Base-by-base conservation (phyloP, 1,140 invertebrate genomes). In the Oryctes rhinoceros region DNA sequence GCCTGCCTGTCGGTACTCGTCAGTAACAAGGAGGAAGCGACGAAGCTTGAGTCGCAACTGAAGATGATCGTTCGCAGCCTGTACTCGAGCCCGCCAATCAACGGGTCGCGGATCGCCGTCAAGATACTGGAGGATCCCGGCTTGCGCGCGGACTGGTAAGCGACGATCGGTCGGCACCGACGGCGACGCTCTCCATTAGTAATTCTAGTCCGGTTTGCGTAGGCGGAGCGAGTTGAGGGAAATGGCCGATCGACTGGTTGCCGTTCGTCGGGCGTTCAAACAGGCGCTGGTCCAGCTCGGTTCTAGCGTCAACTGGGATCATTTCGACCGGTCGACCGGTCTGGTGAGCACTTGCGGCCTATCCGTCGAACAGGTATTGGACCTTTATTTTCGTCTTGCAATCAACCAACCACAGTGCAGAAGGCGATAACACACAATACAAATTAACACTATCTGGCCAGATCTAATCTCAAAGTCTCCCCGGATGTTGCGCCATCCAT, bases 341-440 rank as follows among this genome's bases (percentile, higher is more conserved):
- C 99, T 99, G 98, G 99, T 99, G 90, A 99, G 98, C 88, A 99
- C 93, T 88, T 99, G 98, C 67, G 98, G 98, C 79, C 91, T 99
- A 83, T 96, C 93, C 76, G 91, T 94, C 11, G 90, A 94, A 18
- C 53, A 59, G 53, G 53, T 59, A 18, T 18, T 18, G 3, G 11
- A 53, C 11, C n/a, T 53, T 10, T 48, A 48, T 48, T 10, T 3
- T 10, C 13, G 13, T 48, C 47, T 48, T 10, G 7, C 11, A n/a
- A 53, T 53, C 11, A 0, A 53, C 11, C n/a, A 53, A 53, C 13
- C n/a, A 30, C 24, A 30, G 24, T 30, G 24, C 24, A 30, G 24
- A 30, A 30, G 24, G 24, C 24, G 24, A 30, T 30, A 30, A 30
- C 24, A 30, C 24, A 30, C 24, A 30, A 2, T 30, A 30, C 24